Evolutionary conservation across 2,888 invertebrate genomes (phyloP), one percentile per base, ranked within the genome.

Genomic region (Resseliella maxima): DNA sequence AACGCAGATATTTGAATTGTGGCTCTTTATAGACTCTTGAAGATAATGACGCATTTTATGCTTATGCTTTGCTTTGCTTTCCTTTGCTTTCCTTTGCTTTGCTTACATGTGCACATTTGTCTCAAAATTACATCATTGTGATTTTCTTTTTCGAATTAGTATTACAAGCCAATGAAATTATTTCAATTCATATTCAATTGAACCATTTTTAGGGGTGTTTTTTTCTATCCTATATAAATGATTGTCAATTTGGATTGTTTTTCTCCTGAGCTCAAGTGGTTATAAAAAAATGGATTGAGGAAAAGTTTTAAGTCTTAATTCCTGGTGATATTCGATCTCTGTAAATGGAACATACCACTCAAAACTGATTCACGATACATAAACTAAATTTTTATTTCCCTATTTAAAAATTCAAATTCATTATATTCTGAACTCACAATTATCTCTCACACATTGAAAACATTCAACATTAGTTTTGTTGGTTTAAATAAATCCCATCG

Each of bases 1-100:
- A 72, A 72, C 72, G 31, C 72, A 72, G 72, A 72, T 35, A 72
- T 35, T 72, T 35, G 72, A 27, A 72, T 10, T 31, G 72, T 72
- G n/a, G 59, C 59, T 59, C 24, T 59, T 41, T 12, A 1, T 21
- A 72, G 31, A 31, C 31, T 21, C 15, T 35, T n/a, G 31, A 72
- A 31, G 35, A 31, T 31, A 72, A 72, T 72, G 72, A 27, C 72
- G 72, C 31, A 31, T 72, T 72, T 31, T 72, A 72, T 72, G 24
- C 27, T 59, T 59, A 3, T 72, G 72, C 12, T 31, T 31, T 72
- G 3, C 18, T 72, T 31, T 15, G 31, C 0, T 35, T 31, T 15
- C 31, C 10, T 35, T 31, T 15, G 72, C 31, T n/a, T n/a, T 6
- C 31, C 1, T 31, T 31, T 72, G 3, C 18, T 72, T 31, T 15